Evolutionary conservation across 2,888 invertebrate species (phyloP).

Genomic region (Drosophila rellima): DNA sequence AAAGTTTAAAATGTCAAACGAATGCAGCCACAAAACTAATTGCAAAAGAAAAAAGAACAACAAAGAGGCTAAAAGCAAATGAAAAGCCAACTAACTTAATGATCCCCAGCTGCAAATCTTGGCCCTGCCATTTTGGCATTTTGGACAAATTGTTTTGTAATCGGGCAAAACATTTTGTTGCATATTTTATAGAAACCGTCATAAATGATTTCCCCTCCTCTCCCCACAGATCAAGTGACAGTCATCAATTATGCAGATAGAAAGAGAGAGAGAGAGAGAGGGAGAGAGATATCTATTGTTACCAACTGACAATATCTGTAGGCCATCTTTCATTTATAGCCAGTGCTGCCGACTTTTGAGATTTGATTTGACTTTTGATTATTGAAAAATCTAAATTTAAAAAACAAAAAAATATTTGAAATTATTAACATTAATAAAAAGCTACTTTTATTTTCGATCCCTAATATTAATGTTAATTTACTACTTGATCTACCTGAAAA

Average conservation of each 20-base stretch:
- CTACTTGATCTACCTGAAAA: too few relatives aligned
- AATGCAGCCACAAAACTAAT: constrained; percentile 73
- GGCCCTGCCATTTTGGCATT: constrained; percentile 17
- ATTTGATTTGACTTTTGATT: too few relatives aligned
- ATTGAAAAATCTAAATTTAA: too few relatives aligned
- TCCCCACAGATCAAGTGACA: constrained; percentile 22
- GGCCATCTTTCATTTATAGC: constrained; percentile 24
- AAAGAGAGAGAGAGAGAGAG: constrained; percentile 1
- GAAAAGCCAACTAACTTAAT: constrained; percentile 62
- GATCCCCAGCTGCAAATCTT: constrained; percentile 20
- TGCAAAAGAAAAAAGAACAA: constrained; percentile 54
- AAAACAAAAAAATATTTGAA: too few relatives aligned
- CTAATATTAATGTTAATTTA: too few relatives aligned
- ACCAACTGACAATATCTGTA: constrained; percentile 16
- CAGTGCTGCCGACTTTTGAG: not conserved
- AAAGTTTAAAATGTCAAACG: constrained; percentile 67
- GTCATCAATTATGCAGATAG: constrained; percentile 52
- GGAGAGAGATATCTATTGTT: constrained; percentile 4
- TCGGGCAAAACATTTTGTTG: constrained; percentile 33
- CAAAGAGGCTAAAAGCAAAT: constrained; percentile 33
- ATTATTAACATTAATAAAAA: too few relatives aligned
- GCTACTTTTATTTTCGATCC: too few relatives aligned
- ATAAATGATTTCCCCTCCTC: constrained; percentile 19
- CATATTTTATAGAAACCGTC: constrained; percentile 46
- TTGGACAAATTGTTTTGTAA: constrained; percentile 51